phyloP scores from a whole-genome alignment of 2,888 invertebrate genomes.

The Latheticus oryzae region DNA sequence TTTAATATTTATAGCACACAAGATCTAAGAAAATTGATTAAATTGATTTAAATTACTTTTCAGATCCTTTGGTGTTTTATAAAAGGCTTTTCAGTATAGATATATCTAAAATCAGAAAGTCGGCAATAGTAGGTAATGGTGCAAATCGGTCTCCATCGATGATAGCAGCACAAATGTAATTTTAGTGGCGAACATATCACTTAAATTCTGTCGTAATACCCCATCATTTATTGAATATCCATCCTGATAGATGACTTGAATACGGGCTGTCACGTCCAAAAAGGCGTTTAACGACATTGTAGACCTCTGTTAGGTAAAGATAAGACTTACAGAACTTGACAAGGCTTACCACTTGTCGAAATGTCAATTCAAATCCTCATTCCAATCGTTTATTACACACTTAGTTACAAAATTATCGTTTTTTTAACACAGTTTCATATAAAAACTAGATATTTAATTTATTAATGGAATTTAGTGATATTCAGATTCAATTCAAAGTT shows the following conservation, averaged over 20 bases:
- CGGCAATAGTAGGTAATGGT: conserved; percentile 24
- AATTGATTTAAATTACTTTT: too few species aligned
- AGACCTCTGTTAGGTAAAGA: conserved; percentile 48
- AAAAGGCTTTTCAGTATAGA: conserved; percentile 1
- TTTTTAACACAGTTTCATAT: too few species aligned
- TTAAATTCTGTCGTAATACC: conserved; percentile 51
- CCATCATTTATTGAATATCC: conserved; percentile 59
- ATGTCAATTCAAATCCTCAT: conserved; percentile 47
- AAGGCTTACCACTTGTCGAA: conserved; percentile 49
- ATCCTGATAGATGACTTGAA: conserved; percentile 58
- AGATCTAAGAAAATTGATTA: too few species aligned
- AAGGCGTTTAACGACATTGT: conserved; percentile 53
- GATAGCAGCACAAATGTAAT: conserved; percentile 38
- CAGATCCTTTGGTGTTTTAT: too few species aligned
- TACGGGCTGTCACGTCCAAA: conserved; percentile 53
- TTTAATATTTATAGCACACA: too few species aligned
- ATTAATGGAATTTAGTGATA: too few species aligned
- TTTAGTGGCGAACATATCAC: conserved; percentile 39
- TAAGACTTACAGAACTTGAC: conserved; percentile 50
- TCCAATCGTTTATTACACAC: conserved; percentile 45
- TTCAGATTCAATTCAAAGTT: too few species aligned
- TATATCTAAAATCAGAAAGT: conserved; percentile 31
- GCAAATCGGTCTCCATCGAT: conserved; percentile 37
- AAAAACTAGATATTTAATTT: too few species aligned
- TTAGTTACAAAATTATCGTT: conserved; percentile 33